Conservation (phyloP, 2,113 vertebrate species). For the Upupa epops region DNA sequence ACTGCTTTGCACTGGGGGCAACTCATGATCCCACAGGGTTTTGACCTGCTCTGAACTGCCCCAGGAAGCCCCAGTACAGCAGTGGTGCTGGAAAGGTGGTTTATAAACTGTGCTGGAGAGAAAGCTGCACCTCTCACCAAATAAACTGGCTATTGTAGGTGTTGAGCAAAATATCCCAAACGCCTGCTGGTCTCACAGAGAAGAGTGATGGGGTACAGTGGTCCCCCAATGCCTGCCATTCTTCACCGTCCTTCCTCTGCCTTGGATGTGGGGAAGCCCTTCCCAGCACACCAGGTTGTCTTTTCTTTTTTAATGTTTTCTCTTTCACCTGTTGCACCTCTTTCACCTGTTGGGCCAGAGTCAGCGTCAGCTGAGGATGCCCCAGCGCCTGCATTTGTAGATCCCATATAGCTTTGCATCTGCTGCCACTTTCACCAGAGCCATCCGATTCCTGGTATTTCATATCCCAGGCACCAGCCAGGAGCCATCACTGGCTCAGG, state of each 20-base stretch:
- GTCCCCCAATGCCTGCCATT: background rate
- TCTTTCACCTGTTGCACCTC: background rate
- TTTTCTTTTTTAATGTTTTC: background rate
- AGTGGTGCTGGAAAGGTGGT: rapidly evolving
- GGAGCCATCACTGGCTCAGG: background rate
- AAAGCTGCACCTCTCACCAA: background rate
- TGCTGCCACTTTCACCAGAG: background rate
- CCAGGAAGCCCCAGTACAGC: background rate
- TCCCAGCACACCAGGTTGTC: background rate
- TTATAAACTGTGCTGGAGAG: background rate
- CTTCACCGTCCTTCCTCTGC: background rate
- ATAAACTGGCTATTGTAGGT: rapidly evolving
- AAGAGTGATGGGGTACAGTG: background rate
- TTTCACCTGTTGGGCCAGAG: background rate
- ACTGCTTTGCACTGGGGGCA: background rate
- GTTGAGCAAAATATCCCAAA: background rate
- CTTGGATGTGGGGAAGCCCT: background rate
- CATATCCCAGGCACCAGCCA: rapidly evolving
- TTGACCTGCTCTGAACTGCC: background rate
- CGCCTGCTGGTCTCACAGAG: background rate
- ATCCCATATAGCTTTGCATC: background rate
- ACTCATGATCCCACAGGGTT: background rate
- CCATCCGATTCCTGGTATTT: background rate
- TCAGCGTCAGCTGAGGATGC: background rate
- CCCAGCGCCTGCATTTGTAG: rapidly evolving